Base-by-base conservation (phyloP, 2,888 invertebrate species). In the Melikaiella ostensackeni region DNA sequence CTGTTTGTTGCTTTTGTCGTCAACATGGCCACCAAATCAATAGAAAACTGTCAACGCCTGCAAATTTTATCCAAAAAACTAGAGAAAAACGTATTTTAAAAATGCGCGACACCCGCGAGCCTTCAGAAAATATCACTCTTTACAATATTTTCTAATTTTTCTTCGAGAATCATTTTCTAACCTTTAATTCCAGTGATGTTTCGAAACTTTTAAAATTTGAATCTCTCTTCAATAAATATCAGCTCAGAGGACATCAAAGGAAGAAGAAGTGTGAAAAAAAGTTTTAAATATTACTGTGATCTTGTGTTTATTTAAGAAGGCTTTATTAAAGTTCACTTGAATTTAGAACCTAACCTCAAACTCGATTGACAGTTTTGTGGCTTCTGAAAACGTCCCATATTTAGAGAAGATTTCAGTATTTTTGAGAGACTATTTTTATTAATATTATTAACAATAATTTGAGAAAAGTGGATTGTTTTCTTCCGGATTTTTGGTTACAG, bases 21-120 rank as follows among this genome's bases (percentile, higher is more conserved):
- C 82, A 88, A 88, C 80, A 88, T 88, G 88, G 88, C 87, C 81
- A 86, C 84, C 83, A 83, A 78, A 89, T 89, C 89, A 81, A 89
- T 89, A 89, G 82, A 81, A 76, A 84, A 84, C 83, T 85, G 84
- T 85, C 85, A 83, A 82, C 78, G 84, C 83, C 83, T 76, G 63
- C 46, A 63, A 78, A 62, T 79, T 85, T 85, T 81, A 76, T 59
- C 79, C 75, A 35, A 27, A 46, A 70, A 46, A 70, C 30, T 50
- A 24, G 66, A 50, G 30, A 70, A 24, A 50, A 50, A 42, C 46
- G 46, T 70, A 2, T 42, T 70, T 50, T 50, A 11, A 70, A 70
- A 46, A 70, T 70, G 46, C 30, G 9, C 66, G 9, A 30, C 11
- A 70, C 16, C 30, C 7, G 30, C n/a, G n/a, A 70, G 30, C 11